Base-by-base conservation (phyloP, 2,888 invertebrate species). In the Mesorhabditis spiculigera region DNA sequence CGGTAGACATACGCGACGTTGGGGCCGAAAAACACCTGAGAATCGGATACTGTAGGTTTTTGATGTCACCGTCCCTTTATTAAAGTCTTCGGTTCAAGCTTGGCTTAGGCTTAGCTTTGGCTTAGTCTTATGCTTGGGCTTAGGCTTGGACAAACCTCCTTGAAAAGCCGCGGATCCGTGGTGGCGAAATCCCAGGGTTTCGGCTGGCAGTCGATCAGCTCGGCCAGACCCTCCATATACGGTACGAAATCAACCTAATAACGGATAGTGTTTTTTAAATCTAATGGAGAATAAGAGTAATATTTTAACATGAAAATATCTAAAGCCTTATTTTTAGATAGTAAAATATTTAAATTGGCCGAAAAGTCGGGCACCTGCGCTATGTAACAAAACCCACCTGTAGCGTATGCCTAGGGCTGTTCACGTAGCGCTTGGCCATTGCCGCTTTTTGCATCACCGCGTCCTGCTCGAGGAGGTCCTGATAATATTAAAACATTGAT, bases 211-310 rank as follows among this genome's bases (percentile, higher is more conserved):
- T 87, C 88, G 42, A 86, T 79, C 5, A 87, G n/a, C 45, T 79
- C 78, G 5, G 88, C 87, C 65, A 88, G 73, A 69, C 87, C 87
- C 74, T 88, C 88, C 87, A 88, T 87, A 76, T 86, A 87, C 4
- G 78, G 75, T 16, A 79, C 75, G 71, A 80, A n/a, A 82, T 87
- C 86, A 13, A 87, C 87, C 77, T 87, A 84, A 28, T 76, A 68
- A 5, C 41, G 66, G n/a, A n/a, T 63, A 16, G 8, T 4, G 5
- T 63, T 45, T 45, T 61, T 71, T 43, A 28, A 16, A 16, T 45
- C 5, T 58, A 16, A 28, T 28, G 28, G 28, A 28, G 28, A 28
- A 28, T 28, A 28, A 28, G 28, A 28, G 28, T 1, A 3, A 28
- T 28, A 28, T 28, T 28, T 28, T 28, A 28, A 3, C 28, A 28